These are phyloP conservation scores for Scomber scombrus DNA, from an alignment of 2,113 vertebrate genomes.

Conservation along the genomic window DNA sequence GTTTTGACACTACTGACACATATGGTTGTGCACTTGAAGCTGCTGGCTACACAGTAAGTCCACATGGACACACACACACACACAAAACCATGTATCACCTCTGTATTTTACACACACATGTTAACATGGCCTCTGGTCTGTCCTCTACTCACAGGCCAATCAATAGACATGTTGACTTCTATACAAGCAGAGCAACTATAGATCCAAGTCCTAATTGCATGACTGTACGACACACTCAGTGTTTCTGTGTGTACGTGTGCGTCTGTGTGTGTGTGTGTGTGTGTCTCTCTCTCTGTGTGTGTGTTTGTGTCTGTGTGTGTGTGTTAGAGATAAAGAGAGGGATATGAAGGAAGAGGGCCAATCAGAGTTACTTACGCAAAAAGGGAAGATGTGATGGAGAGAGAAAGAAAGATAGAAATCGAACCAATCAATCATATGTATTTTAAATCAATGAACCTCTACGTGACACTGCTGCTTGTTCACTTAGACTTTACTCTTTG, in stretches of 20 bases:
- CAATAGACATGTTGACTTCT: conserved; percentile 71
- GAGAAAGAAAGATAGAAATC: neutral
- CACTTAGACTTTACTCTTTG: neutral
- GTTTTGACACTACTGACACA: no score
- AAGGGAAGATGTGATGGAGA: neutral
- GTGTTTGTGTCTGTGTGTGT: neutral
- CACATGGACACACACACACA: conserved; percentile 23
- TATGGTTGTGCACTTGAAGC: no score
- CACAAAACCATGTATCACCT: conserved; percentile 14
- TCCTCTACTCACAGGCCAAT: conserved; percentile 65
- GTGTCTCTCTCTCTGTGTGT: neutral
- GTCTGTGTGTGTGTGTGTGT: neutral
- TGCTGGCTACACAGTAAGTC: neutral
- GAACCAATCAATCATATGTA: neutral
- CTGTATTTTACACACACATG: conserved; percentile 17
- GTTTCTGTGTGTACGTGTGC: conserved; percentile 21
- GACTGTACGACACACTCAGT: conserved; percentile 25
- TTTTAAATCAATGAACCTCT: conserved; percentile 6
- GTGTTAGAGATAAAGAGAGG: neutral
- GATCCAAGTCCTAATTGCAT: conserved; percentile 66
- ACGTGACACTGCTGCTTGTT: neutral
- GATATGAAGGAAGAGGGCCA: no score
- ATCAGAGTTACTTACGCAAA: no score
- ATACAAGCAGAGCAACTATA: conserved; percentile 60
- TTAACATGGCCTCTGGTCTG: conserved; percentile 72